These are phyloP conservation scores for Squalus acanthias DNA, from an alignment of 2,797 vertebrate genomes.

Conservation along the genomic window DNA sequence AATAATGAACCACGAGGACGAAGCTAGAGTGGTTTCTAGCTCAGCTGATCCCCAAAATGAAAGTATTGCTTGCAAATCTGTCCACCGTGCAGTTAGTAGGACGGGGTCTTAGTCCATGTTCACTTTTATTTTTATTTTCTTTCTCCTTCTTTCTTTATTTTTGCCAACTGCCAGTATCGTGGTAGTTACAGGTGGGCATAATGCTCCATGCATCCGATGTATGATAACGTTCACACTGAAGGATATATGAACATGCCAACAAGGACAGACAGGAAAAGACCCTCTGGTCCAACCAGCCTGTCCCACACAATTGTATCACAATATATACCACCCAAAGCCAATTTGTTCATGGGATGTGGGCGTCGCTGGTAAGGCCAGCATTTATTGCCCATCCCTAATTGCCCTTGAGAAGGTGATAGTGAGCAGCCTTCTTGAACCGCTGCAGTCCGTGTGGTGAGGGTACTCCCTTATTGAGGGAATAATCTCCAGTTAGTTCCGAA, in stretches of 20 bases:
- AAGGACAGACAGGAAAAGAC: not conserved
- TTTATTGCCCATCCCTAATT: no score
- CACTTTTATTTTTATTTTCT: not conserved
- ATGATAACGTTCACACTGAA: not conserved
- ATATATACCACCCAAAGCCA: not conserved
- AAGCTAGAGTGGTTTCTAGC: not conserved
- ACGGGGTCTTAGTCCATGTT: not conserved
- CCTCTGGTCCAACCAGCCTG: not conserved
- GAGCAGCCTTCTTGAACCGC: no score
- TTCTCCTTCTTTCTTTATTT: not conserved
- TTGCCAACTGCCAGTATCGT: not conserved
- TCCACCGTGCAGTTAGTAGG: not conserved
- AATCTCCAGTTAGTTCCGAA: not conserved
- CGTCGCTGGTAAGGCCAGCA: no score
- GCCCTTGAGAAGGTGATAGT: no score
- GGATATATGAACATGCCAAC: not conserved
- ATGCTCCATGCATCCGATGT: not conserved
- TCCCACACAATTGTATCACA: not conserved
- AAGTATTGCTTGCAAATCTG: not conserved
- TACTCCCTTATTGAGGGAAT: not conserved
- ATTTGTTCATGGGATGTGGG: no score
- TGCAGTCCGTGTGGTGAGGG: no score
- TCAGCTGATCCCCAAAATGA: not conserved
- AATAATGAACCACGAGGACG: not conserved
- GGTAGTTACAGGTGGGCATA: not conserved